Conservation (phyloP, 1,140 invertebrate species). For the Melanaphis sacchari region DNA sequence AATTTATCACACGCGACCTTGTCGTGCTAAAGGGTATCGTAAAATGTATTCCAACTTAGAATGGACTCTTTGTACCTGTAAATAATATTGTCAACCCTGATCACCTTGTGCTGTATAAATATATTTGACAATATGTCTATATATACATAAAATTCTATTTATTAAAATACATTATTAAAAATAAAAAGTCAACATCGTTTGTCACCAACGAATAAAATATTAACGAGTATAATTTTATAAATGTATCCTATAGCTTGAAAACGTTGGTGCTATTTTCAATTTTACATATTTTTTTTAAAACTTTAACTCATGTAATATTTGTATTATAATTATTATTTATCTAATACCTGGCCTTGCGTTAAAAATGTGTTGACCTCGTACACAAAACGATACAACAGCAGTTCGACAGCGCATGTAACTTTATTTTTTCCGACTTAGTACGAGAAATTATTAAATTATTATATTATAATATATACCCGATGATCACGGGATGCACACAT, state of each 20-base stretch:
- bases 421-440: not conserved
- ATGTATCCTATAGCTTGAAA: not conserved
- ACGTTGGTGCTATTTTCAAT: not conserved
- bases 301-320: not conserved
- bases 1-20: not conserved
- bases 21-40: not conserved
- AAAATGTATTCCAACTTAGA: not conserved
- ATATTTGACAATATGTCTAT: not conserved
- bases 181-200: not conserved
- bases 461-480: not conserved
- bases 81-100: conserved; percentile 18
- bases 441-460: not conserved
- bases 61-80: not conserved
- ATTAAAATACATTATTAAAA: not conserved
- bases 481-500: conserved; percentile 1
- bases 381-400: not conserved
- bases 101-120: conserved; percentile 9
- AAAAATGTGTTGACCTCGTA: not conserved
- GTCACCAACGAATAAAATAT: not conserved
- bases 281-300: not conserved
- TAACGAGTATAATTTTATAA: not conserved
- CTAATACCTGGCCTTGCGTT: not conserved
- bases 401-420: not conserved
- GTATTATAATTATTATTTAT: not conserved
- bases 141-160: not conserved